phyloP scores from a whole-genome alignment of 2,113 vertebrate species.

The Ia io region DNA sequence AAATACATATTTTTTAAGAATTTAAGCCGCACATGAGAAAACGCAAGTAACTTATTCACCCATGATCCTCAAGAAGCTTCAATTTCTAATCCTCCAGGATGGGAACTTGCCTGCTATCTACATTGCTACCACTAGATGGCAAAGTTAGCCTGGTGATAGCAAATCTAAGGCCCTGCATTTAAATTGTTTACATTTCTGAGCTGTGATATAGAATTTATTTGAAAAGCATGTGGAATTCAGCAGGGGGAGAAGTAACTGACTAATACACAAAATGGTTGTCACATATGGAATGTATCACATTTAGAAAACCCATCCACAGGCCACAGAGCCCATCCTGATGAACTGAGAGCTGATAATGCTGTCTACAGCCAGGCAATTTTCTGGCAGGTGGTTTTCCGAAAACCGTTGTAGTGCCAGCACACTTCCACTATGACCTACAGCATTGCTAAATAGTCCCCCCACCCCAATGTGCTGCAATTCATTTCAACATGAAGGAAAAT shows the following conservation, averaged over 20 bases:
- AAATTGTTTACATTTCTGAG: background rate
- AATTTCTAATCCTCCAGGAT: rapidly evolving
- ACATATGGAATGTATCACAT: conserved; percentile 48
- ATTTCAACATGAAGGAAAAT: conserved; percentile 44
- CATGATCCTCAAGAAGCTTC: background rate
- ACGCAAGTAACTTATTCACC: background rate
- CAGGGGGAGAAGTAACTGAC: background rate
- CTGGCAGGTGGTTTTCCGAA: conserved; percentile 57
- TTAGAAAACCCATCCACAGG: conserved; percentile 40
- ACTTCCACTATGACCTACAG: conserved; percentile 44
- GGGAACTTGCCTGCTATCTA: background rate
- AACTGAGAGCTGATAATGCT: conserved; percentile 46
- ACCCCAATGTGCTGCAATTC: background rate
- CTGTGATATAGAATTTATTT: conserved; percentile 9
- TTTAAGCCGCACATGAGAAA: background rate
- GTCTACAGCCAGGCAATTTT: conserved; percentile 45
- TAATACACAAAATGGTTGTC: background rate
- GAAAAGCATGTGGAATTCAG: background rate
- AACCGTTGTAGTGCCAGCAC: background rate
- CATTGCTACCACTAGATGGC: conserved; percentile 72
- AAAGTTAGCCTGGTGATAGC: conserved; percentile 5
- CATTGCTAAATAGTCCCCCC: background rate
- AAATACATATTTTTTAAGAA: too few species aligned
- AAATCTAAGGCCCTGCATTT: background rate
- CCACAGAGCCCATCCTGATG: conserved; percentile 41